Evolutionary conservation across 2,888 invertebrate species (phyloP).

Genomic region (Eulithis testata): DNA sequence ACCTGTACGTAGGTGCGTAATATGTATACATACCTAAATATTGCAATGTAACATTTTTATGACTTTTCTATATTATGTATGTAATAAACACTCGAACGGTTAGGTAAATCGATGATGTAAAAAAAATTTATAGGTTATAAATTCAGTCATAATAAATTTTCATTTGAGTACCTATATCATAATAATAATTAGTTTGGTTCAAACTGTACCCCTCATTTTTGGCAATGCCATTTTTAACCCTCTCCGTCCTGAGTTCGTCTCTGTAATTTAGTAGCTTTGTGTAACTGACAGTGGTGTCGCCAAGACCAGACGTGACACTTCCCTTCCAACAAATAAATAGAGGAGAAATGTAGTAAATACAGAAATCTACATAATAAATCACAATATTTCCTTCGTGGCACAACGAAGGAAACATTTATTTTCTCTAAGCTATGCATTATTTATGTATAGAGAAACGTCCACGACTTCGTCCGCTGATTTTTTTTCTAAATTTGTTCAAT

Average conservation of each 20-base stretch:
- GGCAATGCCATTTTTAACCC: slow-evolving; percentile 4
- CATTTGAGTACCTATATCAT: no score
- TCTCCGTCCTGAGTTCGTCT: background rate
- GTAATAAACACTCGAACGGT: no score
- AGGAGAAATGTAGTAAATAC: slow-evolving; percentile 16
- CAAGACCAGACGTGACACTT: slow-evolving; percentile 7
- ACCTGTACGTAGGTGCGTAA: background rate
- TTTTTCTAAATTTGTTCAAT: no score
- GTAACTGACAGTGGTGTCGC: slow-evolving; percentile 1
- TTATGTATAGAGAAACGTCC: no score
- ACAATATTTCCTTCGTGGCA: slow-evolving; percentile 9
- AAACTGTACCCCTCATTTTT: no score
- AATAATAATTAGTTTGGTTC: no score
- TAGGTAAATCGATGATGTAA: no score
- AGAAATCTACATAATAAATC: slow-evolving; percentile 11
- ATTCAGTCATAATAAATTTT: no score
- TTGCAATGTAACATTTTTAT: background rate
- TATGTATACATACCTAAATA: background rate
- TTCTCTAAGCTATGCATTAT: slow-evolving; percentile 17
- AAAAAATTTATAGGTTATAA: no score
- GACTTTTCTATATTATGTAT: no score
- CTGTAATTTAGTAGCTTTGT: background rate
- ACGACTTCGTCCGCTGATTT: no score
- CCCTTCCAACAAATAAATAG: slow-evolving; percentile 7
- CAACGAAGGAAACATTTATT: slow-evolving; percentile 13